These are phyloP conservation scores for Leptinotarsa juncta DNA, from an alignment of 2,888 invertebrate genomes.

Conservation along the genomic window DNA sequence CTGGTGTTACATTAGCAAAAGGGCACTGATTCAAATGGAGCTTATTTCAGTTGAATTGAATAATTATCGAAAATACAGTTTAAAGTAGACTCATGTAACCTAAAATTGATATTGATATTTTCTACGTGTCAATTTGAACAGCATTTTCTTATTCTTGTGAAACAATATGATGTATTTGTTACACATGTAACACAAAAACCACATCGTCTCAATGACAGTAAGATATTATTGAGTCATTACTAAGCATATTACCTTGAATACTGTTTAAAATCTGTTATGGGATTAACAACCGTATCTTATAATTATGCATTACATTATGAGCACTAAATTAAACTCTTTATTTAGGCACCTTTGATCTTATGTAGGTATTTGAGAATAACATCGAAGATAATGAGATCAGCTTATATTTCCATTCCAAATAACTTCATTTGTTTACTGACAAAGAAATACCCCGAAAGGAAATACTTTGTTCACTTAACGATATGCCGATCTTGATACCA, in stretches of 20 bases:
- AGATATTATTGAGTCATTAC: neutral
- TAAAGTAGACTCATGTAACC: too few relatives aligned
- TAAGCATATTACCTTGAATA: neutral
- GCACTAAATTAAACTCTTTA: conserved; percentile 8
- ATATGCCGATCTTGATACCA: conserved; percentile 10
- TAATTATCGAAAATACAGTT: too few relatives aligned
- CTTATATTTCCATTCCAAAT: conserved; percentile 12
- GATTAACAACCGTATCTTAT: conserved; percentile 18
- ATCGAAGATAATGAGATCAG: conserved; percentile 15
- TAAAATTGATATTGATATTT: neutral
- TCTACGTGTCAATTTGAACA: neutral
- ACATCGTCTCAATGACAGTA: neutral
- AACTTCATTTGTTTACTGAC: conserved; percentile 16
- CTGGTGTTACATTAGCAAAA: too few relatives aligned
- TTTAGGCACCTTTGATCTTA: conserved; percentile 16
- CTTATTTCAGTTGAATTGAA: too few relatives aligned
- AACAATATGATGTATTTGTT: neutral
- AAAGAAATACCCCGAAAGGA: neutral
- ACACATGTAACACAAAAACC: too few relatives aligned
- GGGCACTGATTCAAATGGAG: too few relatives aligned
- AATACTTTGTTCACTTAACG: neutral
- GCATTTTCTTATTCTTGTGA: neutral
- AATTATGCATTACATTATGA: conserved; percentile 1
- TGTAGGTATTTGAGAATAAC: neutral
- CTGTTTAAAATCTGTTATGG: neutral